Base-by-base conservation (phyloP, 2,888 invertebrate genomes). In the Notocelia uddmanniana region DNA sequence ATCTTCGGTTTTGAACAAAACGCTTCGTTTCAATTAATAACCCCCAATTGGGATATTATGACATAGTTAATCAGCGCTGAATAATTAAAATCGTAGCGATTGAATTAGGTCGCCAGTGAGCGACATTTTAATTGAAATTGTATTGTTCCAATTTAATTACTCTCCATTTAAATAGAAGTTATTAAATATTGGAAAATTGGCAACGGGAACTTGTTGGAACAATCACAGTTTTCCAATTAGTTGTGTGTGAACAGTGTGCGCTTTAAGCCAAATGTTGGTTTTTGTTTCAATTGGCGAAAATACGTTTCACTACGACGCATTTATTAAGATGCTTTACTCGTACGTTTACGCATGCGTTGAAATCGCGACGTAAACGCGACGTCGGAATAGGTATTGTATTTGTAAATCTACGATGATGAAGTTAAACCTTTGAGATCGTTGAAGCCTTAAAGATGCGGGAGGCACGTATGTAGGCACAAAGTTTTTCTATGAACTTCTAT, bases 171-270 rank as follows among this genome's bases (percentile, higher is more conserved):
- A 64, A 69, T 57, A 63, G 55, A 57, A 37, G 63, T 50, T 64
- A 69, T 58, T 64, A 63, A 69, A 64, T 69, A 63, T 69, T 62
- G 69, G 60, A 45, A 63, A 63, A 63, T 69, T 64, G 50, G 26
- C 52, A 58, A 41, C 10, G 18, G 58, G 58, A 41, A 19, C n/a
- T 45, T 57, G 63, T 48, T 55, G 69, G 19, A 69, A 58, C 57
- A 45, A 37, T 50, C 23, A 41, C 59, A 48, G 37, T 55, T 63
- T 63, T 50, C 48, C 34, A 69, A 63, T 69, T 69, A 69, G 26
- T 13, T 26, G 13, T 19, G 21, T 45, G 23, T 31, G 52, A 52
- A 23, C 54, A 48, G 26, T 5, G 21, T 34, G 31, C 31, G 34
- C 15, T 55, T 55, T 55, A 13, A 26, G 13, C 48, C 50, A n/a